Conservation (phyloP, 2,797 vertebrate genomes). For the Pogonophryne albipinna region DNA sequence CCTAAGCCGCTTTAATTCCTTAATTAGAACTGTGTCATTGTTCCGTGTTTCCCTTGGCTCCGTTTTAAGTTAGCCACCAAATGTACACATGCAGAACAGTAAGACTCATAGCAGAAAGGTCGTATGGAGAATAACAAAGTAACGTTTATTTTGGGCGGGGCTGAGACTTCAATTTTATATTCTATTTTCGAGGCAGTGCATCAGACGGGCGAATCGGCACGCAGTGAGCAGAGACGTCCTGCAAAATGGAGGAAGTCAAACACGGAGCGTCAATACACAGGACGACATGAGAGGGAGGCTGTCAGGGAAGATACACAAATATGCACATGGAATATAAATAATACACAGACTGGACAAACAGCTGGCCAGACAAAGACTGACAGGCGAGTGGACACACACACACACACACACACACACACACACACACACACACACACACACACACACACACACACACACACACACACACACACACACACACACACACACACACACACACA, state of each 20-base stretch:
- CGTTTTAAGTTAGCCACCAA: constrained; percentile 39
- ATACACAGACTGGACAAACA: constrained; percentile 61
- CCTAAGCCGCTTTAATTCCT: constrained; percentile 61
- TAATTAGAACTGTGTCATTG: constrained; percentile 56
- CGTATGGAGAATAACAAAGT: constrained; percentile 25
- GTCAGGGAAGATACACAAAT: constrained; percentile 31
- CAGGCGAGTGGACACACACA: constrained; percentile 21
- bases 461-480: constrained; percentile 6
- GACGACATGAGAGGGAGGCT: constrained; percentile 34
- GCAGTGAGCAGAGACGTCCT: constrained; percentile 30
- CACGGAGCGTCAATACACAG: constrained; percentile 37
- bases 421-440: neutral
- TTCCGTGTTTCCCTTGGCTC: constrained; percentile 43
- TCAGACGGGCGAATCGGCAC: constrained; percentile 25
- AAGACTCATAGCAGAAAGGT: constrained; percentile 1
- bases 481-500: neutral
- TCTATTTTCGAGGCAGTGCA: constrained; percentile 21
- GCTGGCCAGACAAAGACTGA: constrained; percentile 43
- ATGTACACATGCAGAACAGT: constrained; percentile 28
- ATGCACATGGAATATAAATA: constrained; percentile 57
- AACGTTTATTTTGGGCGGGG: constrained; percentile 15
- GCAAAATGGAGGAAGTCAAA: constrained; percentile 62
- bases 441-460: neutral
- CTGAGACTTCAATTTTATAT: neutral
- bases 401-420: constrained; percentile 2